phyloP scores from a whole-genome alignment of 2,888 invertebrate genomes.

The Andrena haemorrhoa region DNA sequence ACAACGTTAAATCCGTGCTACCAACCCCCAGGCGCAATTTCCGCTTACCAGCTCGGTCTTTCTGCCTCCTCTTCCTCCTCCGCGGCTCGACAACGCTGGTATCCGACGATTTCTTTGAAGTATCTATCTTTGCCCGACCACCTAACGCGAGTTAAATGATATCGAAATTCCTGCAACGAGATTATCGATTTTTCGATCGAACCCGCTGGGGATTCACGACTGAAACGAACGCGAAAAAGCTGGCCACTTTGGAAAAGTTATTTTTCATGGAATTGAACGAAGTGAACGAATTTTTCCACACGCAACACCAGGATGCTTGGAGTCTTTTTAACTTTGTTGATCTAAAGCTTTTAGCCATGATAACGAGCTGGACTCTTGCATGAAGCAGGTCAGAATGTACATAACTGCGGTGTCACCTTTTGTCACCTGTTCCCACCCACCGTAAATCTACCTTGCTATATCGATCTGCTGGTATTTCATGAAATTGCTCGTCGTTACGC shows the following conservation, averaged over 20 bases:
- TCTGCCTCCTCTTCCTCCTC: background rate
- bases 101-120: slow-evolving; percentile 63
- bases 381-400: too few relatives aligned
- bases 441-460: slow-evolving; percentile 43
- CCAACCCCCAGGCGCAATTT: slow-evolving; percentile 72
- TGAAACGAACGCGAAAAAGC: slow-evolving; percentile 6
- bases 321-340: too few relatives aligned
- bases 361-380: background rate
- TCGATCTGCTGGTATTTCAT: slow-evolving; percentile 59
- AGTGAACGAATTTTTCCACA: background rate
- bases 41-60: slow-evolving; percentile 60
- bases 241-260: background rate
- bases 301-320: too few relatives aligned
- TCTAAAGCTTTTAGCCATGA: too few relatives aligned
- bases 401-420: background rate
- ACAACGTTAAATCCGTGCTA: slow-evolving; percentile 74
- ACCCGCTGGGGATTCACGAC: slow-evolving; percentile 22
- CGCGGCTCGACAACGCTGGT: slow-evolving; percentile 39
- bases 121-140: slow-evolving; percentile 56
- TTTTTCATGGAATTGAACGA: background rate
- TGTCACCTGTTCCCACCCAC: background rate
- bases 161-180: slow-evolving; percentile 30
- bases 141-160: slow-evolving; percentile 54
- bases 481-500: slow-evolving; percentile 54
- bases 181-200: slow-evolving; percentile 51